Evolutionary conservation across 2,797 vertebrate genomes (phyloP).

Genomic region (Rhadinocentrus ornatus): DNA sequence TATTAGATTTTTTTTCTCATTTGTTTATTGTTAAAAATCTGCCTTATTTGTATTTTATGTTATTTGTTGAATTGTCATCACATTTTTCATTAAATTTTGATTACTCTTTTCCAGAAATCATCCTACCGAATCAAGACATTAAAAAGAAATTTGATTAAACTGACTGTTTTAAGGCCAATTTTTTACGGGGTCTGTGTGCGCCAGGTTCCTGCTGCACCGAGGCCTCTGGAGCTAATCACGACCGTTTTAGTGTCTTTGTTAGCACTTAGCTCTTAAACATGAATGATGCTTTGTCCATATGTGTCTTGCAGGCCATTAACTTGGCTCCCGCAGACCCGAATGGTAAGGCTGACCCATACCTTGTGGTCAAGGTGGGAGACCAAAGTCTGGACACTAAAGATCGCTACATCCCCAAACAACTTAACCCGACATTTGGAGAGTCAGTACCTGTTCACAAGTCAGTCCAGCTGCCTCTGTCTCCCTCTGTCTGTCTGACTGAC

Average conservation of each 20-base stretch:
- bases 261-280: neutral
- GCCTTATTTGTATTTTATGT: neutral
- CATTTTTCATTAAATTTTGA: neutral
- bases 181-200: too few relatives aligned
- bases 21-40: neutral
- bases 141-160: too few relatives aligned
- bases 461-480: neutral
- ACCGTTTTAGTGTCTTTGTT: neutral
- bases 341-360: slow-evolving; percentile 93
- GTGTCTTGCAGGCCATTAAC: slow-evolving; percentile 85
- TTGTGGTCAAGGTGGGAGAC: slow-evolving; percentile 86
- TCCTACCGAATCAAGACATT: neutral
- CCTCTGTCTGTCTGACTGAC: slow-evolving; percentile 4
- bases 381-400: slow-evolving; percentile 87
- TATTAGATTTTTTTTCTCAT: neutral
- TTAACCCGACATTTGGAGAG: slow-evolving; percentile 96
- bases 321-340: slow-evolving; percentile 91
- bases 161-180: too few relatives aligned
- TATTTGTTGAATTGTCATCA: neutral
- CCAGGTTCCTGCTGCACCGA: too few relatives aligned
- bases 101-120: neutral
- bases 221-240: too few relatives aligned
- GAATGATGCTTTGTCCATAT: neutral
- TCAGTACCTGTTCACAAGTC: slow-evolving; percentile 70
- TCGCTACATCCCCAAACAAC: slow-evolving; percentile 93